phyloP scores from a whole-genome alignment of 2,113 vertebrate genomes.

The Riparia riparia region DNA sequence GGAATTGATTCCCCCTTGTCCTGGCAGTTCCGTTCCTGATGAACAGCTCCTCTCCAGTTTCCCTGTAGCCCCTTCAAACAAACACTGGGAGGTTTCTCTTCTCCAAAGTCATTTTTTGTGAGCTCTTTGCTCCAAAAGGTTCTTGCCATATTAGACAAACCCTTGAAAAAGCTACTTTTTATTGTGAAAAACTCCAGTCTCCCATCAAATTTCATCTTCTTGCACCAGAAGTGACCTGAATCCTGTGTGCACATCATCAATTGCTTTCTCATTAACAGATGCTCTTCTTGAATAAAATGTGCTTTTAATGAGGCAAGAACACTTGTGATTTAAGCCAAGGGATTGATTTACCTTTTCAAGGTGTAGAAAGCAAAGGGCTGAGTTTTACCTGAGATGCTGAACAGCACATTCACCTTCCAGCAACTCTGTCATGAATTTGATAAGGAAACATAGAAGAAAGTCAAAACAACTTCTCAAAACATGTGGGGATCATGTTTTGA shows the following conservation, averaged over 20 bases:
- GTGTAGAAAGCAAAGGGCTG: neutral
- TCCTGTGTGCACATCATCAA: too few species aligned
- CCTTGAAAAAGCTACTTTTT: neutral
- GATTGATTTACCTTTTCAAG: neutral
- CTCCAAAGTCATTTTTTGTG: neutral
- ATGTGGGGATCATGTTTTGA: fast-evolving
- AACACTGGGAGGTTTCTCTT: neutral
- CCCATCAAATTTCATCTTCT: neutral
- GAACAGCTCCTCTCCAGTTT: neutral
- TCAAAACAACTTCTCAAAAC: neutral
- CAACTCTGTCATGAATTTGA: neutral
- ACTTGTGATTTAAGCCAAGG: neutral
- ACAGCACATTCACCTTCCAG: neutral
- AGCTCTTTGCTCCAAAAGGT: neutral
- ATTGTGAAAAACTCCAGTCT: fast-evolving
- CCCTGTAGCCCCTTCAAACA: neutral
- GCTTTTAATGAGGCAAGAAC: neutral
- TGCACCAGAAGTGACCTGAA: neutral
- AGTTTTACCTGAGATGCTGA: neutral
- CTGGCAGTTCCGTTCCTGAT: neutral
- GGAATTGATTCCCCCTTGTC: neutral
- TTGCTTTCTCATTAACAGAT: neutral
- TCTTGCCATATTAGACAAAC: neutral
- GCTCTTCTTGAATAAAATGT: neutral
- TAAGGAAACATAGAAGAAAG: neutral